Evolutionary conservation across 2,113 vertebrate genomes (phyloP), one percentile per base, ranked within the genome.

Genomic region (Muntiacus muntjak): DNA sequence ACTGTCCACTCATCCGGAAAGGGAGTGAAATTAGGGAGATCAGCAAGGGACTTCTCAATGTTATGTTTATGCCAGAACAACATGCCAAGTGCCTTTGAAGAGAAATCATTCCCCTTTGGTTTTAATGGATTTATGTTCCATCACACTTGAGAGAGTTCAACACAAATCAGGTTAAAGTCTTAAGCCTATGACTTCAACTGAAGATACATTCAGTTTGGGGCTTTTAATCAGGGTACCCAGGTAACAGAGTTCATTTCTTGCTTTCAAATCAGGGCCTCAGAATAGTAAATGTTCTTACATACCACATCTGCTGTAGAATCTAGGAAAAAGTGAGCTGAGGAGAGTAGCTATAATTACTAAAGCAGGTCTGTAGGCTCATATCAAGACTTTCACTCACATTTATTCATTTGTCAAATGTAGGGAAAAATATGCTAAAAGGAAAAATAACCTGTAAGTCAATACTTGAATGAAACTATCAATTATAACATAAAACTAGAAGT

Each of bases 1-100:
- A 99, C 99, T 0, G 99, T 99, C 99, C 99, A 99, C 98, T 99
- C 99, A 95, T 99, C 99, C 11, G 99, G 99, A 98, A 99, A 99
- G 90, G 99, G 99, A 43, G 99, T 99, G 99, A 99, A 99, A 98
- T 99, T 99, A 17, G 99, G 99, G 96, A 99, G 99, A 98, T 99
- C 99, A 1, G 99, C 99, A 89, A 99, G 99, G 13, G 99, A 99
- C 98, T 99, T 99, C 98, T 99, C 99, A 64, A 99, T 99, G 98
- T 99, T 99, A 99, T 99, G 99, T 95, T 99, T 99, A 98, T 99
- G 99, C 99, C 99, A 99, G 98, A 99, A 99, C 90, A 99, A 98
- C 99, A 99, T 99, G 94, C 99, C 99, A 45, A 99, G 99, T 82
- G 99, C 99, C 99, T 99, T 98, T 95, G 94, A 96, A 98, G 97